Evolutionary conservation across 2,888 invertebrate genomes (phyloP), one percentile per base, ranked within the genome.

Genomic region (Hyposoter dolosus): DNA sequence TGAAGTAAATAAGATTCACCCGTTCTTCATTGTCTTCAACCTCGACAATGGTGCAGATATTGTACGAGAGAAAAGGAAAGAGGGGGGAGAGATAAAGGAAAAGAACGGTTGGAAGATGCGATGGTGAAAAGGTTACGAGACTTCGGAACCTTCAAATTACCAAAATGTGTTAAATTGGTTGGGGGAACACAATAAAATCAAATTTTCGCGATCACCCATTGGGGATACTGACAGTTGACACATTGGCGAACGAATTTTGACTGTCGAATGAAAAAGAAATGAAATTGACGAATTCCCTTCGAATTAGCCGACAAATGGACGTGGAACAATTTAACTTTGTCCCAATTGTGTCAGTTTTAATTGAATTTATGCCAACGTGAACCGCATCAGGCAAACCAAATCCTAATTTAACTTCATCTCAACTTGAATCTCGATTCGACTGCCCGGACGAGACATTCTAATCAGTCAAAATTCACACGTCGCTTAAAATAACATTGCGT

Each of bases 1-100:
- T 76, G 69, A 50, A 50, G 71, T 47, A 66, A 47, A 80, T 69
- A 79, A 79, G 47, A 50, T 56, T 74, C 74, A 28, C 28, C 56
- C 66, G 56, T 56, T 74, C 28, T 32, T 56, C 35, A 72, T 32
- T 53, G 35, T 56, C 74, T 53, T 53, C 19, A 56, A 71, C 15
- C 19, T 28, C 53, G 40, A 28, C 35, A 74, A 56, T 45, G 47
- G 68, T 65, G 53, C 28, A 9, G 66, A 50, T 28, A 45, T n/a
- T 28, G 17, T 17, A 17, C 1, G 19, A n/a, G 32, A 17, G 23
- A 45, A 23, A 0, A 15, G 23, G n/a, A 17, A 50, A 72, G n/a
- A 50, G 35, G 0, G 40, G 15, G n/a, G 23, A 28, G 60, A 56
- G 28, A 56, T 28, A 12, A 56, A 56, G 23, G 23, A 56, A 56